A percentile compares a stretch with the other conserved stretches of the same genome.
phyloP scores from a whole-genome alignment of 2,113 vertebrate genomes.

The Microtus montanus region DNA sequence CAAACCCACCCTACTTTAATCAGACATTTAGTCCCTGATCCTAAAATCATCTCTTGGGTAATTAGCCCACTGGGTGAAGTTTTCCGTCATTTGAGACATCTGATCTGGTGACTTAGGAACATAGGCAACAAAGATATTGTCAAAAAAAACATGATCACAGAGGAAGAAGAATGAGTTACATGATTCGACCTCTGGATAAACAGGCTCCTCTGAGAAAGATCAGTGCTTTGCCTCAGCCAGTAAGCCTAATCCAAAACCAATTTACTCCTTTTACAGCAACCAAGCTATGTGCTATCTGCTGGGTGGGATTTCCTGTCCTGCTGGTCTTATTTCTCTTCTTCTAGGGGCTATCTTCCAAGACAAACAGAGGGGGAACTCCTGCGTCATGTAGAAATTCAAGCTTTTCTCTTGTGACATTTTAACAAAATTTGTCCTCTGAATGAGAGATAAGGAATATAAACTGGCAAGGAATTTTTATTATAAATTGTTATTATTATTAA shows the following conservation, averaged over 20 bases:
- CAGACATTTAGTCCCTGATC: not conserved
- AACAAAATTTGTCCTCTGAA: not conserved
- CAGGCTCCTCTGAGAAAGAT: slow-evolving; percentile 48
- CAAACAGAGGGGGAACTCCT: not conserved
- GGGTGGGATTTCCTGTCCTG: not conserved
- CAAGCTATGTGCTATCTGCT: not conserved
- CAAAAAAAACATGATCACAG: not conserved
- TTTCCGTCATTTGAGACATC: not conserved
- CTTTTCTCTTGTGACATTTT: not conserved
- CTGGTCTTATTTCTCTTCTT: not conserved
- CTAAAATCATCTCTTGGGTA: not conserved
- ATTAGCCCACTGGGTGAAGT: not conserved
- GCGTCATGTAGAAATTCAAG: not conserved
- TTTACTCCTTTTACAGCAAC: not conserved
- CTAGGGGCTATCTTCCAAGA: not conserved
- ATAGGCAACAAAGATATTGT: not conserved
- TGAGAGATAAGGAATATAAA: not conserved
- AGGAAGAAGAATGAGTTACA: not conserved
- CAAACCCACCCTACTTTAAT: not conserved
- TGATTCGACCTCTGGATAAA: slow-evolving; percentile 27
- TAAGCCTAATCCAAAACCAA: not conserved
- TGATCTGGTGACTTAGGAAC: not conserved
- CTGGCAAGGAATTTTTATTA: not conserved
- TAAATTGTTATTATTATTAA: not conserved
- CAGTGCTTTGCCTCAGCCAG: not conserved